Conservation (phyloP, 2,888 invertebrate species). For the Bugula neritina region DNA sequence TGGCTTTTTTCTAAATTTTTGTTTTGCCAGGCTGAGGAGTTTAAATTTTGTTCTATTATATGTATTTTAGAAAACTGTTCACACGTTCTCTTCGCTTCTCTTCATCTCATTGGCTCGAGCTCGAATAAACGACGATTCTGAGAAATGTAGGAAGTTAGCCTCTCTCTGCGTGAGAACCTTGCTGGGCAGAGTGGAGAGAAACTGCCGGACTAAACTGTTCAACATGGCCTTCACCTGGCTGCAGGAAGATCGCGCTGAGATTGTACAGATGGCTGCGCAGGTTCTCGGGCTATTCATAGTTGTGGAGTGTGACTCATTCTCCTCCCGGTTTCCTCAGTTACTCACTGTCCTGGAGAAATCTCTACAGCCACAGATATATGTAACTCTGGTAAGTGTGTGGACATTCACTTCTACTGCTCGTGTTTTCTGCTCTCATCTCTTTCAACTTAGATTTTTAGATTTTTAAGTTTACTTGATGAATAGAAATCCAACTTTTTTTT, state of each 20-base stretch:
- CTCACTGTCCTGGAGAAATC: conserved; percentile 62
- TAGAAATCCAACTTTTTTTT: too few species aligned
- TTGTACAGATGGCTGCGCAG: conserved; percentile 68
- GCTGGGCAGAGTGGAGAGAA: conserved; percentile 56
- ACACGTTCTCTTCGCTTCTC: conserved; percentile 55
- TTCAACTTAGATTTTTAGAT: too few species aligned
- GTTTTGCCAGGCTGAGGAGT: too few species aligned
- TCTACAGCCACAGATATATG: conserved; percentile 44
- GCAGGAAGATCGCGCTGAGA: conserved; percentile 54
- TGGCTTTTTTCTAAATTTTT: too few species aligned
- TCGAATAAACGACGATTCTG: conserved; percentile 74
- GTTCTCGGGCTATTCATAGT: conserved; percentile 73
- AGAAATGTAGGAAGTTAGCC: conserved; percentile 68
- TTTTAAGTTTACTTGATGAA: too few species aligned
- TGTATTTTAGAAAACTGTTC: conserved; percentile 59
- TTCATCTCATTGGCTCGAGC: conserved; percentile 71
- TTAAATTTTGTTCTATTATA: neutral
- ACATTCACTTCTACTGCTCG: too few species aligned
- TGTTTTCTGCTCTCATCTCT: too few species aligned
- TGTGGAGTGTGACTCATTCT: conserved; percentile 68
- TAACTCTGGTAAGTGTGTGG: neutral
- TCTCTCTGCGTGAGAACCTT: conserved; percentile 69
- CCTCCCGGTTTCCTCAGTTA: conserved; percentile 61
- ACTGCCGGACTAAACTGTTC: conserved; percentile 66
- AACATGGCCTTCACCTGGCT: conserved; percentile 68